Evolutionary conservation across 1,140 invertebrate species (phyloP).

Genomic region (Lerema accius): DNA sequence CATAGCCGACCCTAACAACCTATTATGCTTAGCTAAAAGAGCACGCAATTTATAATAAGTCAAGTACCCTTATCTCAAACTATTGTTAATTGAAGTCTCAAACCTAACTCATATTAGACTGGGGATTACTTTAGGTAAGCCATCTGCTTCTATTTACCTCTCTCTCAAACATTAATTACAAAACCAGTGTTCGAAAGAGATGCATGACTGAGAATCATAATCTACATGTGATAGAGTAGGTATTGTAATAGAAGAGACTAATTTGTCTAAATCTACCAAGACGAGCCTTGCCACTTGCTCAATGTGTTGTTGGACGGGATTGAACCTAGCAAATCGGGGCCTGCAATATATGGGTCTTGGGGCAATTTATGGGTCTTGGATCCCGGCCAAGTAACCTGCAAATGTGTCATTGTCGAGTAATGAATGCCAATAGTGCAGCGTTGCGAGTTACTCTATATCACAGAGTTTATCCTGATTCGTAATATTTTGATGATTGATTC

Average conservation of each 20-base stretch:
- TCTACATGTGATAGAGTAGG: too few relatives aligned
- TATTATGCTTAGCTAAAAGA: too few relatives aligned
- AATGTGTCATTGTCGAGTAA: constrained; percentile 36
- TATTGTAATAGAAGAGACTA: constrained; percentile 3
- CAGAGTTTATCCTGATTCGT: constrained; percentile 19
- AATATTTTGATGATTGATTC: constrained; percentile 19
- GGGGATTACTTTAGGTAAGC: too few relatives aligned
- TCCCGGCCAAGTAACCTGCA: constrained; percentile 24
- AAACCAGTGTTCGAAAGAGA: too few relatives aligned
- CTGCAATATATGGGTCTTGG: constrained; percentile 31
- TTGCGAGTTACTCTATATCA: constrained; percentile 23
- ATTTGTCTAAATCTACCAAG: constrained; percentile 26
- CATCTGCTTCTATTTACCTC: too few relatives aligned
- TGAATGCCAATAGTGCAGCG: constrained; percentile 31
- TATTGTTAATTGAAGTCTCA: too few relatives aligned
- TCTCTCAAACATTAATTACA: too few relatives aligned
- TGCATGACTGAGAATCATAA: too few relatives aligned
- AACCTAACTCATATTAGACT: constrained; percentile 9
- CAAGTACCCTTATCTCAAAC: too few relatives aligned
- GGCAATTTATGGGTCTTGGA: constrained; percentile 32
- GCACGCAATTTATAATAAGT: too few relatives aligned
- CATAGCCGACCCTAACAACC: too few relatives aligned
- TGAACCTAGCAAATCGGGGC: constrained; percentile 30
- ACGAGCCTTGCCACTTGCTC: constrained; percentile 27
- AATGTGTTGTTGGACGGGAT: constrained; percentile 31